Base-by-base conservation (phyloP, 2,113 vertebrate species). In the Aix galericulata region DNA sequence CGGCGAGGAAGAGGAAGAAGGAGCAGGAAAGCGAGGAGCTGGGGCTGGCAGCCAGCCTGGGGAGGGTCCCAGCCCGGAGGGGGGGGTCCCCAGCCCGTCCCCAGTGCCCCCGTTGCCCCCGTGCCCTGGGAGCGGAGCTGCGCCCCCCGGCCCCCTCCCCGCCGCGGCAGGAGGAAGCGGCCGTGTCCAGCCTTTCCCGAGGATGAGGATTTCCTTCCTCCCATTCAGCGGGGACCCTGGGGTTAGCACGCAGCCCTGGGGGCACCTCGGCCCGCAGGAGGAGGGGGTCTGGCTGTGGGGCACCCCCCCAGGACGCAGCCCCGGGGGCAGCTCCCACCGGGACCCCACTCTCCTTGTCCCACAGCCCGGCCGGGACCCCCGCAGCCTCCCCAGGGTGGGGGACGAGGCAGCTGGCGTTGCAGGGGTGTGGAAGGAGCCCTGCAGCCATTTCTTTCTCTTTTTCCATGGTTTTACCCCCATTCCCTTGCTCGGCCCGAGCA, bases 201-300 rank as follows among this genome's bases (percentile, higher is more conserved):
- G 92, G 82, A 89, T 89, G 86, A 95, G 92, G 88, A 85, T 95
- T 96, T 96, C 96, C 96, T 96, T 96, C 96, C 96, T 96, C 82
- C 94, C 95, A 96, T 96, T 96, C 26, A 96, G 75, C 8, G 2
- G 72, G 52, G 90, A 73, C 92, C 85, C 96, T 31, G 94, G 69
- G 92, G 94, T 96, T 58, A 93, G 63, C 85, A 82, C 79, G 82
- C 96, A 96, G 93, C 89, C 74, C 0, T 10, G 76, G 88, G 82
- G 52, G 25, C 1, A 40, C 40, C 79, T 26, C 13, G 2, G 55
- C 52, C 40, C 12, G 8, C n/a, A 8, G 88, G 18, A 50, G 0
- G 8, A 42, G 23, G 67, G 48, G 34, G 17, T 2, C 36, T 3
- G 29, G 32, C 15, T 21, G 64, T 27, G 29, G 83, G 18, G 1